Percentiles rank a stretch among this genome's conserved stretches.
phyloP scores from a whole-genome alignment of 2,113 vertebrate species.

The Sebastes schlegelii region DNA sequence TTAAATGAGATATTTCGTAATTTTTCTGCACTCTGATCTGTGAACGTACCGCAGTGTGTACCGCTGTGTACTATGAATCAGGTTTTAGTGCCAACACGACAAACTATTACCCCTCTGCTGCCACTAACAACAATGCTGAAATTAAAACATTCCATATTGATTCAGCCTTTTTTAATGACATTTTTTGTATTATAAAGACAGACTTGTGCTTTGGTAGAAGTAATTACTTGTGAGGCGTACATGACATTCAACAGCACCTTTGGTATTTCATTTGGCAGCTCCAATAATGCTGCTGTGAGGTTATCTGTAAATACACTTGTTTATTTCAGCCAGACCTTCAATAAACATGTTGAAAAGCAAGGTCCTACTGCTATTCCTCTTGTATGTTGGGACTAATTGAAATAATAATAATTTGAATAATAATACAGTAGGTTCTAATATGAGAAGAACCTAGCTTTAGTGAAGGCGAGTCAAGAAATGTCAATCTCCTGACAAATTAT shows the following conservation, averaged over 20 bases:
- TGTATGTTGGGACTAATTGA: not conserved
- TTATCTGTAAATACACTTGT: not conserved
- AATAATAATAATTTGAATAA: no score
- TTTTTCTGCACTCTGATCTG: conserved; percentile 11
- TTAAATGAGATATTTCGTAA: conserved; percentile 50
- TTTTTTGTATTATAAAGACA: not conserved
- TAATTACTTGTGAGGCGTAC: not conserved
- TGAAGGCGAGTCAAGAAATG: conserved; percentile 14
- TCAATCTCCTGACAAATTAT: not conserved
- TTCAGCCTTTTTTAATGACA: conserved; percentile 55
- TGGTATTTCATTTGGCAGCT: conserved; percentile 14
- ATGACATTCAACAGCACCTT: conserved; percentile 21
- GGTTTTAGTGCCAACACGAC: not conserved
- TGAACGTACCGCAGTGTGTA: not conserved
- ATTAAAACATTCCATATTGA: conserved; percentile 17
- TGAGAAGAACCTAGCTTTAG: not conserved
- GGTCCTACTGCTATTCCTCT: not conserved
- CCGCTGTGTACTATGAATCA: not conserved
- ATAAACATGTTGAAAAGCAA: not conserved
- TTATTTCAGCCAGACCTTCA: conserved; percentile 11
- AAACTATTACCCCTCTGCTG: not conserved
- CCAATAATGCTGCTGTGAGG: not conserved
- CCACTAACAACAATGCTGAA: conserved; percentile 4
- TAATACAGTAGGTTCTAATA: not conserved
- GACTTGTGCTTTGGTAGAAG: not conserved